Percentiles rank a stretch among this genome's conserved stretches.
phyloP scores from a whole-genome alignment of 2,888 invertebrate genomes.

The Crepidodera aurea region DNA sequence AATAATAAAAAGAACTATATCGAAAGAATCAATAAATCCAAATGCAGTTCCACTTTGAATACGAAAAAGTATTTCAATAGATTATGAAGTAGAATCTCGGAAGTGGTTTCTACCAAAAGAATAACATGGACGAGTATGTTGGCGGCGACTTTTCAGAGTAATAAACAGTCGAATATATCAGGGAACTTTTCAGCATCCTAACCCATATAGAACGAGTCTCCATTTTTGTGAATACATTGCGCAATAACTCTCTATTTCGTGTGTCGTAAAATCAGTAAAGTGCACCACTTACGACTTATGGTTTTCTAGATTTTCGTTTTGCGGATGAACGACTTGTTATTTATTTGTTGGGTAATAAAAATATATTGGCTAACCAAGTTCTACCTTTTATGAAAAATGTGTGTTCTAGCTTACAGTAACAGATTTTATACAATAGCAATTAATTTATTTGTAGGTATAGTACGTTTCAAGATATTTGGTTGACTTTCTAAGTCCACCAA shows the following conservation, averaged over 20 bases:
- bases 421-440: no score
- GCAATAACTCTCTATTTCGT: constrained; percentile 28
- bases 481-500: no score
- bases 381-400: no score
- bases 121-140: constrained; percentile 19
- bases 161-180: constrained; percentile 38
- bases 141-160: constrained; percentile 22
- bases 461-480: no score
- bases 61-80: constrained; percentile 34
- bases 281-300: constrained; percentile 9
- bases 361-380: no score
- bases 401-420: no score
- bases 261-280: constrained; percentile 10
- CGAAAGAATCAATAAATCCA: constrained; percentile 9
- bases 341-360: neutral
- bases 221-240: constrained; percentile 30
- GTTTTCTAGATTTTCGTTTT: neutral
- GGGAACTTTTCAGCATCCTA: constrained; percentile 27
- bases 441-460: no score
- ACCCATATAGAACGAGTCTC: constrained; percentile 21
- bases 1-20: neutral
- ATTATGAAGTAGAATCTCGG: constrained; percentile 26
- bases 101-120: constrained; percentile 20
- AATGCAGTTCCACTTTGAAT: constrained; percentile 20
- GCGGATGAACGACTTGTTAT: neutral